Evolutionary conservation across 2,888 invertebrate species (phyloP).

Genomic region (Lycocerus yunnanus): DNA sequence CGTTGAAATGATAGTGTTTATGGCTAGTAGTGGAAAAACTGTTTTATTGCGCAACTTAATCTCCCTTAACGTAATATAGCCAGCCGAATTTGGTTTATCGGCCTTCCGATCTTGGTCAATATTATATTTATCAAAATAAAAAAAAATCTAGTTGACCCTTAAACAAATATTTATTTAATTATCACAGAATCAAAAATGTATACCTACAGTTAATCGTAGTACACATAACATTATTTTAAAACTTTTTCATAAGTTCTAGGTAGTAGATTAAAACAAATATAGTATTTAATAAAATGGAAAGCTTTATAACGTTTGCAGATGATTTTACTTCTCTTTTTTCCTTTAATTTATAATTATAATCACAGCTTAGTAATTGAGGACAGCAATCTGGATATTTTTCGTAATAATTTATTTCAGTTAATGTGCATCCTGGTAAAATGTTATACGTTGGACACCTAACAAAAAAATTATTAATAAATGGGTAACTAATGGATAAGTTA

Average conservation of each 20-base stretch:
- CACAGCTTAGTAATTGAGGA: not conserved
- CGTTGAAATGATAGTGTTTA: too few relatives aligned
- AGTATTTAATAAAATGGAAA: not conserved
- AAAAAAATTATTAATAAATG: not conserved
- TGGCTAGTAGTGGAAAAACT: too few relatives aligned
- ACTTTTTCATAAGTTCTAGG: not conserved
- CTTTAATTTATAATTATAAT: not conserved
- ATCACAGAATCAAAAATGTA: not conserved
- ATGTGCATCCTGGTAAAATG: not conserved
- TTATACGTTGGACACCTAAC: constrained; percentile 11
- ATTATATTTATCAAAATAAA: too few relatives aligned
- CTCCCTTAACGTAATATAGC: too few relatives aligned
- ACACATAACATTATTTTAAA: not conserved
- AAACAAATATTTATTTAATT: not conserved
- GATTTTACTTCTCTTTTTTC: not conserved
- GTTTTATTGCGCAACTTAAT: too few relatives aligned
- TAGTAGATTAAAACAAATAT: not conserved
- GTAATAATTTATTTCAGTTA: constrained; percentile 2
- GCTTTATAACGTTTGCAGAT: not conserved
- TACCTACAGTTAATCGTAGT: not conserved
- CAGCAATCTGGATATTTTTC: constrained; percentile 17
- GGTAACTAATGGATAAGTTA: not conserved
- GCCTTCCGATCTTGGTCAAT: too few relatives aligned
- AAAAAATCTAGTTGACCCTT: not conserved
- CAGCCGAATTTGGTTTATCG: too few relatives aligned